These are phyloP conservation scores for Pseudomyrmex concolor DNA, from an alignment of 1,140 invertebrate genomes.

Conservation along the genomic window DNA sequence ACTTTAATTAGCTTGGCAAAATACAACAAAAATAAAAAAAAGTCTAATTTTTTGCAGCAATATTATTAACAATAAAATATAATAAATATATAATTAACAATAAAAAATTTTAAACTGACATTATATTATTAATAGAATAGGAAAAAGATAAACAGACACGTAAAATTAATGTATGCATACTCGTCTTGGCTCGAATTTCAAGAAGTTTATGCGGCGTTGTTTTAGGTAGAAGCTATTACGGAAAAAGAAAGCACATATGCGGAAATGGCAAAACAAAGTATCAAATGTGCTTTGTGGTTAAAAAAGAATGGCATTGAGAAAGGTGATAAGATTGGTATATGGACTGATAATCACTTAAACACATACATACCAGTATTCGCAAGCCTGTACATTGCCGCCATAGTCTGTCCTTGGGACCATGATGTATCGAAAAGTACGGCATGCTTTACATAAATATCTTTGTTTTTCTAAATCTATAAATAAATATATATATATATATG, in stretches of 20 bases:
- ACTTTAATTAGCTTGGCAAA: constrained; percentile 8
- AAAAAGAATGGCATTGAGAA: constrained; percentile 78
- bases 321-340: constrained; percentile 81
- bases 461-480: too few relatives aligned
- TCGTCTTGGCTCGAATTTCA: background rate
- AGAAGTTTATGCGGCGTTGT: background rate
- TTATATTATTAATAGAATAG: too few relatives aligned
- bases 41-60: too few relatives aligned
- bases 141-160: too few relatives aligned
- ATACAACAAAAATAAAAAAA: background rate
- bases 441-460: constrained; percentile 16
- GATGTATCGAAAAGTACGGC: constrained; percentile 35
- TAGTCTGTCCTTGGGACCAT: constrained; percentile 66
- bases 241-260: constrained; percentile 25
- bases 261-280: constrained; percentile 47
- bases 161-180: background rate
- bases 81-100: too few relatives aligned
- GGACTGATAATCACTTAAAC: constrained; percentile 83
- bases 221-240: constrained; percentile 18
- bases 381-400: constrained; percentile 81
- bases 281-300: constrained; percentile 43
- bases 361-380: constrained; percentile 83
- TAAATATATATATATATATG: background rate
- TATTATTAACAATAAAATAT: too few relatives aligned
- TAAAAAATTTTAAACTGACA: too few relatives aligned